A percentile compares a stretch with the other conserved stretches of the same genome.
phyloP scores from a whole-genome alignment of 2,888 invertebrate genomes.

The Gandaritis pyraliata region DNA sequence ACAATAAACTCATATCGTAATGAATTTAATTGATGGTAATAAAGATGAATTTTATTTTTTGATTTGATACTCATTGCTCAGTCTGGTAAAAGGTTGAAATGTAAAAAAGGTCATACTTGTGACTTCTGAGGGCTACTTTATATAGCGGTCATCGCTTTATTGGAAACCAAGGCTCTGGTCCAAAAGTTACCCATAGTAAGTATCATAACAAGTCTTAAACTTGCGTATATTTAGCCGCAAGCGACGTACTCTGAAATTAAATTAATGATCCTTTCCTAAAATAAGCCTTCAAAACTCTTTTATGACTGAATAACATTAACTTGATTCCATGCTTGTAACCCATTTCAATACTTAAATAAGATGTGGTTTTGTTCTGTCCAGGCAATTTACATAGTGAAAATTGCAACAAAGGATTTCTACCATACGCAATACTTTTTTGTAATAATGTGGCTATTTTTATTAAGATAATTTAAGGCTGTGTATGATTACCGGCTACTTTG shows the following conservation, averaged over 20 bases:
- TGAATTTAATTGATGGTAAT: too few relatives aligned
- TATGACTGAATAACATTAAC: constrained; percentile 55
- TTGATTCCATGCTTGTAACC: constrained; percentile 42
- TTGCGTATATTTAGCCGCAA: constrained; percentile 20
- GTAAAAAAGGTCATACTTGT: too few relatives aligned
- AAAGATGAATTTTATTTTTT: too few relatives aligned
- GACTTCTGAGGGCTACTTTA: background rate
- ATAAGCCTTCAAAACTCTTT: constrained; percentile 42
- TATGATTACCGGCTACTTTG: constrained; percentile 38
- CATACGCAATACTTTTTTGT: constrained; percentile 41
- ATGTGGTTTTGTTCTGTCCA: constrained; percentile 58
- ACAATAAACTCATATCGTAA: too few relatives aligned
- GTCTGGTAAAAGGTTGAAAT: too few relatives aligned
- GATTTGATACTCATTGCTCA: too few relatives aligned
- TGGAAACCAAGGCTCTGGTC: background rate
- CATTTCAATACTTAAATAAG: constrained; percentile 55
- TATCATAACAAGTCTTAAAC: constrained; percentile 14
- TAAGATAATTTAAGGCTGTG: constrained; percentile 45
- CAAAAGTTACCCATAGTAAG: constrained; percentile 13
- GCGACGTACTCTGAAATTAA: constrained; percentile 47
- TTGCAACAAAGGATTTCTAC: constrained; percentile 55
- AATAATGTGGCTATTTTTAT: constrained; percentile 48
- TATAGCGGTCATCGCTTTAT: background rate
- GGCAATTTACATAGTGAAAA: constrained; percentile 72
- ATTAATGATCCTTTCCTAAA: constrained; percentile 42